These are phyloP conservation scores for Hestina assimilis DNA, from an alignment of 1,140 invertebrate genomes.

Conservation along the genomic window DNA sequence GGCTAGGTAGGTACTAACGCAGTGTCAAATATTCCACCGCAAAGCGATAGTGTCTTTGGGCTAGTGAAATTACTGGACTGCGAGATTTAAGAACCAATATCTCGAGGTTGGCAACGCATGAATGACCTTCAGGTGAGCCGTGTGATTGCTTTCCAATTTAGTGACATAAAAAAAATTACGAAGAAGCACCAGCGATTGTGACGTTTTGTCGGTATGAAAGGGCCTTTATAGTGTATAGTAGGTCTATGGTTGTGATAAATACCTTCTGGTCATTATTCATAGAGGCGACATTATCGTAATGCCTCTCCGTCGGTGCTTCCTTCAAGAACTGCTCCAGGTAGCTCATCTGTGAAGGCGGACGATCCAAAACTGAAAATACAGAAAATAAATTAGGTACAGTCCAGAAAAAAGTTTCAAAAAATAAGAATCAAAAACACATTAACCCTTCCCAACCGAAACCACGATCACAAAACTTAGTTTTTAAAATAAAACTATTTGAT, in stretches of 20 bases:
- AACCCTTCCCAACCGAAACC: slow-evolving; percentile 71
- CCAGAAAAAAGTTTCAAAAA: slow-evolving; percentile 12
- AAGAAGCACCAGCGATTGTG: no score
- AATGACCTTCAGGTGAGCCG: no score
- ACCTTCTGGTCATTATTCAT: slow-evolving; percentile 71
- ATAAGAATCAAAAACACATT: slow-evolving; percentile 45
- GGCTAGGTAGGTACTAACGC: no score
- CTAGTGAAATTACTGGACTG: no score
- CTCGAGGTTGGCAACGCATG: no score
- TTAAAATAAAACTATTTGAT: slow-evolving; percentile 30
- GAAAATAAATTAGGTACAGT: slow-evolving; percentile 6
- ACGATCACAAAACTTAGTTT: slow-evolving; percentile 45
- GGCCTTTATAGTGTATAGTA: no score
- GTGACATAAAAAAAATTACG: no score
- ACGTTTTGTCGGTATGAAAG: no score
- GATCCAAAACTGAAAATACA: slow-evolving; percentile 86
- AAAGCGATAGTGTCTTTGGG: no score
- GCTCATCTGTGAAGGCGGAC: slow-evolving; percentile 92
- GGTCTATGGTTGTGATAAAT: slow-evolving; percentile 18
- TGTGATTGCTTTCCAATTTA: no score
- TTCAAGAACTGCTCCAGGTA: slow-evolving; percentile 93
- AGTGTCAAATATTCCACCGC: no score
- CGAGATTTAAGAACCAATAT: no score
- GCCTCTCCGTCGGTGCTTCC: slow-evolving; percentile 78
- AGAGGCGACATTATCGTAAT: slow-evolving; percentile 67